Base-by-base conservation (phyloP, 1,140 invertebrate genomes). In the Ctenoplectra terminalis region DNA sequence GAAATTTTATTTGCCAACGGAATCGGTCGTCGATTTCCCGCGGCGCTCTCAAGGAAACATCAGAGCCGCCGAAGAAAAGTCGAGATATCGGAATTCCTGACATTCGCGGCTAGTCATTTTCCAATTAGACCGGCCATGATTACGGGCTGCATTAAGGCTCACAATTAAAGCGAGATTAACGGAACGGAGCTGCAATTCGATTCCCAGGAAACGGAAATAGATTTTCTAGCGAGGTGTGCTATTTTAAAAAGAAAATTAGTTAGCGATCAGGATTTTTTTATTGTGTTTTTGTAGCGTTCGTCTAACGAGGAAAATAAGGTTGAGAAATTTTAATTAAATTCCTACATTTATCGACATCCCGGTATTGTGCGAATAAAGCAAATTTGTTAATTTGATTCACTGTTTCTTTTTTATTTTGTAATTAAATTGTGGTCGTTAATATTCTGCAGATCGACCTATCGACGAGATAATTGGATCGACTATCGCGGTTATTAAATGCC, bases 121-220 rank as follows among this genome's bases (percentile, higher is more conserved):
- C 58, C 26, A 78, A 78, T 78, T 78, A 78, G 43, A 52, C 4
- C 13, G 6, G 15, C n/a, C 29, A 17, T 2, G 52, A 46, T 69
- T 48, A 20, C 52, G 2, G 17, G 2, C 9, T 8, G 43, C 54
- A 70, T 70, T 78, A 78, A 31, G 50, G 23, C 34, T 46, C 58
- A 37, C 37, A 23, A 80, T 80, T 63, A 80, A 80, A 64, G 34
- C 29, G 46, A 46, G 34, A 73, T 79, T 63, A 63, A 63, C 15
- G 11, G 37, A n/a, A 7, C 13, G 11, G 20, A 8, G 17, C 9
- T 17, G 23, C n/a, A 60, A 48, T 79, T 31, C 6, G 17, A 46
- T 56, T 48, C 43, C 17, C 0, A 8, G n/a, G 15, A 11, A 11
- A 5, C 9, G 2, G 9, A 26, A 26, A 58, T 26, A 26, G 11